These are phyloP conservation scores for Fissipunctia ypsillon DNA, from an alignment of 2,888 invertebrate genomes.

Conservation along the genomic window DNA sequence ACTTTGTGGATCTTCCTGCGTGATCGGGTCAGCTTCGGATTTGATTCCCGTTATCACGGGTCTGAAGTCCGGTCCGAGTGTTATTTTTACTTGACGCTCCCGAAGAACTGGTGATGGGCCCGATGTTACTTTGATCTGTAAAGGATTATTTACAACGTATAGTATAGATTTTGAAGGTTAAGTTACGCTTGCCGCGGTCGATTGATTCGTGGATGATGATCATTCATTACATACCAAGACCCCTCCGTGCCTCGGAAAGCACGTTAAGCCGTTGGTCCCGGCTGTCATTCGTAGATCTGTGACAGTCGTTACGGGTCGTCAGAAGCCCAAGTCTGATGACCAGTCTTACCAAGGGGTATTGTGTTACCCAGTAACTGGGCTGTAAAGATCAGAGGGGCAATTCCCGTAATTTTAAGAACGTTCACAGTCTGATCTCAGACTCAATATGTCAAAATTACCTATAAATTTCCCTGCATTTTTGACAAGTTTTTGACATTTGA, in stretches of 20 bases:
- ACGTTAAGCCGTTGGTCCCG: neutral
- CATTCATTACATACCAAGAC: neutral
- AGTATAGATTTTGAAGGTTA: neutral
- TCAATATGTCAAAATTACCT: too few relatives aligned
- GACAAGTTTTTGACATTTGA: too few relatives aligned
- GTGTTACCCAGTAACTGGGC: too few relatives aligned
- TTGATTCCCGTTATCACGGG: neutral
- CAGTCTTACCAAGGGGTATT: too few relatives aligned
- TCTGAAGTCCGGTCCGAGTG: neutral
- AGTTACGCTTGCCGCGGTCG: too few relatives aligned
- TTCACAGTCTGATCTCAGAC: too few relatives aligned
- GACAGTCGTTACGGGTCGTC: neutral
- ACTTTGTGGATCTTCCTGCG: constrained; percentile 1
- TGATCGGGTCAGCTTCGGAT: neutral
- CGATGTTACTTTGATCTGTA: constrained; percentile 8
- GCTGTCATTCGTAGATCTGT: neutral
- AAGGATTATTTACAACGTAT: neutral
- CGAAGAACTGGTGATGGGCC: neutral
- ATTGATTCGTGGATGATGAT: neutral
- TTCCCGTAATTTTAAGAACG: too few relatives aligned
- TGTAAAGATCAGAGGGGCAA: too few relatives aligned
- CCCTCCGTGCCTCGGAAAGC: neutral
- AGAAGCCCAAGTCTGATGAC: neutral
- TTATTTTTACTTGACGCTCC: neutral
- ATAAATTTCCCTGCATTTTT: too few relatives aligned